phyloP scores from a whole-genome alignment of 2,797 vertebrate species.

The Halcyon badia region DNA sequence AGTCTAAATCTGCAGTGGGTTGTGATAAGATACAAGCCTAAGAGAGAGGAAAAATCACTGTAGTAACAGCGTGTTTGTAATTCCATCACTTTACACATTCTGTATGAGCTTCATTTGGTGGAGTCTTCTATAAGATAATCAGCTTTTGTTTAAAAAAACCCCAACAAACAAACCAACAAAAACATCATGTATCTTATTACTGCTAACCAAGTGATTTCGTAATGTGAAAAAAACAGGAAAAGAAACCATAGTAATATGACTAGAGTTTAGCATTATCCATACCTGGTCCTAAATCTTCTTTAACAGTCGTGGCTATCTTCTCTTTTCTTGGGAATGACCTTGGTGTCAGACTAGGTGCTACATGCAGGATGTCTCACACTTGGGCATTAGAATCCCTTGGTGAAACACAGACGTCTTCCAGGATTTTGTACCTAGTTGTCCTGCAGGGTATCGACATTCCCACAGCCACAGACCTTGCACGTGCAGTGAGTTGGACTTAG shows the following conservation, averaged over 20 bases:
- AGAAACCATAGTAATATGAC: background rate
- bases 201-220: background rate
- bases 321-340: background rate
- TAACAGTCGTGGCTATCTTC: background rate
- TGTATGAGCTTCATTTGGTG: background rate
- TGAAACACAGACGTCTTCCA: background rate
- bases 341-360: background rate
- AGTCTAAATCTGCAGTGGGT: background rate
- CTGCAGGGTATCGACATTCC: background rate
- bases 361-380: background rate
- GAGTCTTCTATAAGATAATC: background rate
- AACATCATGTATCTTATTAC: background rate
- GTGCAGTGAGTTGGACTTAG: background rate
- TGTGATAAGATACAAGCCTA: background rate
- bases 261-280: background rate
- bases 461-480: background rate
- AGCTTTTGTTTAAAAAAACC: background rate
- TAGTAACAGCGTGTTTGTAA: background rate
- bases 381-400: background rate
- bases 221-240: background rate
- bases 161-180: background rate
- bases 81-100: background rate
- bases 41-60: background rate
- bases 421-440: background rate
- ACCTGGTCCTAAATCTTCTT: background rate